phyloP scores from a whole-genome alignment of 2,113 vertebrate species.

The Scomber japonicus region DNA sequence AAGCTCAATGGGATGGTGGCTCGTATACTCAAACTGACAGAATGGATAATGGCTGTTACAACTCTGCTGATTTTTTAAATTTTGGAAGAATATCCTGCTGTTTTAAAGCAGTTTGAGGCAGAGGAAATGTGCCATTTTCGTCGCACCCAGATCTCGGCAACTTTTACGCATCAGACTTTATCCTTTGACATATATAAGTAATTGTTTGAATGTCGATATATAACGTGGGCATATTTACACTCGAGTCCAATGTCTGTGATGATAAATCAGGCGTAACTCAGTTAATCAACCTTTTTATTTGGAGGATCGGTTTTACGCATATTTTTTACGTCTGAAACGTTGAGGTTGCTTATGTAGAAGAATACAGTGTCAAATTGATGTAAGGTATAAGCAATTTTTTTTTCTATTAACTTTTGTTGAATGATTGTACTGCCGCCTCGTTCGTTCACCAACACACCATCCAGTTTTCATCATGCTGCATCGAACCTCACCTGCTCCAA shows the following conservation, averaged over 20 bases:
- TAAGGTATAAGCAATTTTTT: too few species aligned
- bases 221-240: too few species aligned
- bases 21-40: not conserved
- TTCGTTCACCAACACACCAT: not conserved
- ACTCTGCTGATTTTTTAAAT: not conserved
- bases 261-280: not conserved
- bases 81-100: not conserved
- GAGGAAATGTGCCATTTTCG: not conserved
- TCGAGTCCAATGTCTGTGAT: not conserved
- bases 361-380: not conserved
- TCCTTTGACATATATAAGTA: constrained; percentile 2
- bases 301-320: not conserved
- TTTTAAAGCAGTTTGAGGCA: not conserved
- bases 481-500: not conserved
- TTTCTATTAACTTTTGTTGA: not conserved
- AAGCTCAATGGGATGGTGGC: not conserved
- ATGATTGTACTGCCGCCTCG: not conserved
- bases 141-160: not conserved
- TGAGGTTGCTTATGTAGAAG: not conserved
- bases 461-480: not conserved
- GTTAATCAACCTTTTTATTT: not conserved
- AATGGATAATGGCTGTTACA: constrained; percentile 17
- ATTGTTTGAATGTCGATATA: not conserved
- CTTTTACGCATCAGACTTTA: constrained; percentile 18
- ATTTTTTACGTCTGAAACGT: not conserved